These are phyloP conservation scores for Centropus unirufus DNA, from an alignment of 2,113 vertebrate genomes.

Conservation along the genomic window DNA sequence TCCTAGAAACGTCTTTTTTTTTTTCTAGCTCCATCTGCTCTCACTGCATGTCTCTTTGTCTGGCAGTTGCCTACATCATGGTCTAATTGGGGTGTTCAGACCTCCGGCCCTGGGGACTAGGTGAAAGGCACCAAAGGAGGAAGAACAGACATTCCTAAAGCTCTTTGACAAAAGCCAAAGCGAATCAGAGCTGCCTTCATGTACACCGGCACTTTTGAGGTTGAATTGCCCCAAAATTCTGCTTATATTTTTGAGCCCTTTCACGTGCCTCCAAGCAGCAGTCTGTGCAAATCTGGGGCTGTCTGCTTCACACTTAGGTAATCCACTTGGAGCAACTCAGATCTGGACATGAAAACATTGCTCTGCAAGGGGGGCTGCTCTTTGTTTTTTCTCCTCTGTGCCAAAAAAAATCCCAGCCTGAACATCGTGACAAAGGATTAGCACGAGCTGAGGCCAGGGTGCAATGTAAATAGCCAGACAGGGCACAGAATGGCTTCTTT, in stretches of 20 bases:
- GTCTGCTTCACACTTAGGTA: slow-evolving; percentile 45
- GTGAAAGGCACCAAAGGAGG: neutral
- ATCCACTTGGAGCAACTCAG: slow-evolving; percentile 17
- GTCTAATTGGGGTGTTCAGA: neutral
- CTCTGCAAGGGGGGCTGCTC: slow-evolving; percentile 6
- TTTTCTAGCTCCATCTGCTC: neutral
- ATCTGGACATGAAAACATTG: slow-evolving; percentile 18
- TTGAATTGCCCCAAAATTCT: neutral
- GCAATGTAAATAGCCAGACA: slow-evolving; percentile 45
- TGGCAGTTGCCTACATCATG: neutral
- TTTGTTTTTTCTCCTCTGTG: neutral
- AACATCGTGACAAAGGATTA: slow-evolving; percentile 48
- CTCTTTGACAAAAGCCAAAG: neutral
- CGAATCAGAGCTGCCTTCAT: fast-evolving
- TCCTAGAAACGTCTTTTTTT: neutral
- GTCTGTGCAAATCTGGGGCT: neutral
- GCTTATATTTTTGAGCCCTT: neutral
- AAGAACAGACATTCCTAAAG: neutral
- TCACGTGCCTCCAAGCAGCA: neutral
- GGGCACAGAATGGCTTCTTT: slow-evolving; percentile 64
- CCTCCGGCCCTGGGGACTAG: neutral
- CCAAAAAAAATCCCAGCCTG: neutral
- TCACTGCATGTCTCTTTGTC: neutral
- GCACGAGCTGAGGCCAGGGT: slow-evolving; percentile 28
- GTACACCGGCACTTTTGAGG: neutral